Conservation (phyloP, 2,113 vertebrate genomes). For the Smithornis capensis region DNA sequence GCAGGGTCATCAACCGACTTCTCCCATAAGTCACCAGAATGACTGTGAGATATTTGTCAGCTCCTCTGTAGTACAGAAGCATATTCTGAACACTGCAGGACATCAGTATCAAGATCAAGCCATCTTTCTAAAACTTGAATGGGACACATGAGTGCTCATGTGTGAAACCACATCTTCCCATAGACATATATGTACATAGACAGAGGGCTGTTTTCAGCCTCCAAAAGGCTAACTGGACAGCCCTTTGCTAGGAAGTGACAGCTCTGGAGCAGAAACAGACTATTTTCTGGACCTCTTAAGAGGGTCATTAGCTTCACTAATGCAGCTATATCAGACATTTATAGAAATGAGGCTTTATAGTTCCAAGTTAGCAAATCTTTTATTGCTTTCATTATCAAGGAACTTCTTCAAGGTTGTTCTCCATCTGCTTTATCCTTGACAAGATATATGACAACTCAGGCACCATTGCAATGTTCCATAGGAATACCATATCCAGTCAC, state of each 20-base stretch:
- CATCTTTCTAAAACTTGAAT: neutral
- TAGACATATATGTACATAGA: neutral
- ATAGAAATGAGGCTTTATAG: neutral
- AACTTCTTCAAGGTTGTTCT: conserved; percentile 11
- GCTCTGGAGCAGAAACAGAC: neutral
- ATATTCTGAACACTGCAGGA: neutral
- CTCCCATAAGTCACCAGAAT: neutral
- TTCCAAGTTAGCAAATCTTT: neutral
- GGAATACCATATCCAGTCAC: neutral
- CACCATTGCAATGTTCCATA: neutral
- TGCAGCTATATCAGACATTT: neutral
- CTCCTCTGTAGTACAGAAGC: neutral
- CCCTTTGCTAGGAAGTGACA: neutral
- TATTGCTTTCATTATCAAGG: neutral
- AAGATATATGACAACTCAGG: neutral
- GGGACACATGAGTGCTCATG: neutral
- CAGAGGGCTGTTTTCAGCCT: neutral
- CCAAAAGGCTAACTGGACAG: neutral
- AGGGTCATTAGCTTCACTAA: neutral
- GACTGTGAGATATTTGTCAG: neutral
- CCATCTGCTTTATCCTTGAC: conserved; percentile 24
- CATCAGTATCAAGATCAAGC: neutral
- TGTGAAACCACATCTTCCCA: neutral
- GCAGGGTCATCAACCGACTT: neutral
- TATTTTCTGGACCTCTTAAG: neutral